Evolutionary conservation across 2,888 invertebrate genomes (phyloP), one percentile per base, ranked within the genome.

Genomic region (Dysmachus trigonus): DNA sequence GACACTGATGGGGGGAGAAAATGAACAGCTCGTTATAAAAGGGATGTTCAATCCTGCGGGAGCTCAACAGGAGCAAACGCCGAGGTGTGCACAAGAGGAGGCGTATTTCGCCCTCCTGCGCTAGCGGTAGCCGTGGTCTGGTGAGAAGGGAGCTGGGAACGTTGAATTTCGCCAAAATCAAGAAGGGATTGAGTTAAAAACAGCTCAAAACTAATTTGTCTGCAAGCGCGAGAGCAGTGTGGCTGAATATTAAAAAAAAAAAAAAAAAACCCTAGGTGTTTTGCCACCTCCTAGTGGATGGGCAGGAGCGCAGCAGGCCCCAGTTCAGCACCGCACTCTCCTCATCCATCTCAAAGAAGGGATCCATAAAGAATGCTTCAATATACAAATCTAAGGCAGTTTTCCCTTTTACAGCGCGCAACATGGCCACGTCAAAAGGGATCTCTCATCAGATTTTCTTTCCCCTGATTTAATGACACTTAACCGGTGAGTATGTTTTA

Each of bases 341-440:
- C n/a, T n/a, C n/a, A n/a, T n/a, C 71, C 71, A 62, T 22, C 35
- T 31, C 35, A 38, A 13, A 82, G 71, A 35, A 82, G 71, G 82
- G 71, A 71, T 71, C 47, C 47, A 38, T 62, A 53, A 82, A 82
- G 71, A 82, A 53, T 62, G 18, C 53, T 71, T 82, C 82, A 71
- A 82, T 79, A 79, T 82, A 71, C 82, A 82, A 82, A 82, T 82
- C 82, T 82, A 38, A 82, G 82, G 82, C 82, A 82, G 82, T 82
- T 82, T 71, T 47, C 82, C 82, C 47, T 82, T 82, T 71, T 82
- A 31, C 82, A 82, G 71, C 10, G 53, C 71, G 82, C 53, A 82
- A 82, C 82, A 82, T 82, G 71, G 18, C 82, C 82, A 82, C 35
- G 82, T 53, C 53, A 82, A 82, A 82, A 71, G 35, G 82, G 35